Base-by-base conservation (phyloP, 2,888 invertebrate species). In the Platerodrilus igneus region DNA sequence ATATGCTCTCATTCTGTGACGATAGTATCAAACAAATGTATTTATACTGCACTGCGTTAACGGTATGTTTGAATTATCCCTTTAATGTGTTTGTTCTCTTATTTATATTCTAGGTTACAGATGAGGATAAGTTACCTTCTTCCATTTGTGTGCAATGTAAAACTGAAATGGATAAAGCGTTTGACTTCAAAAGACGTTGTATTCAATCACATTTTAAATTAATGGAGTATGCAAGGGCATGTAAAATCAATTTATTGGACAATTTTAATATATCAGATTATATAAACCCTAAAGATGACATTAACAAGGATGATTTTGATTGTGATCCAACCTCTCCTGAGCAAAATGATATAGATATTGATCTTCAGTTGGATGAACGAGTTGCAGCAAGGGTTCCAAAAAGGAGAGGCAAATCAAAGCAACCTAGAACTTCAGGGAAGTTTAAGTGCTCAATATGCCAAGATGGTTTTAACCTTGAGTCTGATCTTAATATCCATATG, bases 1-100 rank as follows among this genome's bases (percentile, higher is more conserved):
- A 62, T 10, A 62, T 73, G 58, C 58, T 62, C 50, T 64, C 72
- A 2, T 49, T 67, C 38, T 55, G 61, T 23, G 56, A 57, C n/a
- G 53, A 63, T 40, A 62, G 67, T 34, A 52, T 60, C 33, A 56
- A 57, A 45, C 57, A 60, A 32, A 65, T 52, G 47, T 60, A 58
- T 43, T 42, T 45, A 19, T 59, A 49, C 28, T 62, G 62, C 37
- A 60, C 62, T 18, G 54, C 58, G 13, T 39, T 62, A 46, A 47
- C 51, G 34, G 62, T 62, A 55, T 41, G 43, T 44, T 10, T 11
- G 15, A 17, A 14, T 14, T 25, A 2, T 15, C n/a, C 16, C 8
- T 17, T 36, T 6, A 17, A 4, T n/a, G n/a, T n/a, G n/a, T n/a
- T n/a, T n/a, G n/a, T n/a, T 26, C 5, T 6, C 11, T 2, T 11